Base-by-base conservation (phyloP, 2,888 invertebrate genomes). In the Meghimatium bilineatum region DNA sequence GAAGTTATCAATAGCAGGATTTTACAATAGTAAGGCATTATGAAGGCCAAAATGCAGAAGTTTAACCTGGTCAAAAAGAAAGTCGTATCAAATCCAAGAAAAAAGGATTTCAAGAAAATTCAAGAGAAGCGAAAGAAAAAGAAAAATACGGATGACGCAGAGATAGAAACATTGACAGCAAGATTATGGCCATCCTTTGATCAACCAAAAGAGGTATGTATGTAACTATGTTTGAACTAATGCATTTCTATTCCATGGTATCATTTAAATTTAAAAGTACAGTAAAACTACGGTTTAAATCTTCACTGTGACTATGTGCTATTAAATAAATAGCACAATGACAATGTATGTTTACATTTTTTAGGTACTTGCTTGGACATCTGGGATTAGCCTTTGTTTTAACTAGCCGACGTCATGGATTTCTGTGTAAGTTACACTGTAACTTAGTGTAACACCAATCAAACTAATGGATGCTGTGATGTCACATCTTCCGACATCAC, bases 1-100 rank as follows among this genome's bases (percentile, higher is more conserved):
- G 44, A 5, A 20, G 29, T 52, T 0, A 20, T 74, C 20, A n/a
- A 12, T 29, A 5, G 38, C 44, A 23, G 36, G 23, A 74, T 49
- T 74, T 32, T 52, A 77, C 1, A 52, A 26, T 2, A 60, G 12
- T 63, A 63, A 32, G 26, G n/a, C 26, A 60, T 1, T 63, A 83
- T 83, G 83, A 79, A 83, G 78, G 38, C 72, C 1, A 83, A 83
- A 74, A 83, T 83, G 83, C 83, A 83, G 38, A 83, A 79, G 66
- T 83, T 83, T 79, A 49, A 44, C 6, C 17, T 72, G 26, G 32
- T n/a, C 10, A 79, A 83, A 44, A 72, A 77, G 69, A 74, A 78
- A 26, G n/a, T 38, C n/a, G 49, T 44, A 26, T 32, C 29, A 14
- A n/a, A 44, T 2, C 26, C 52, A 5, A 36, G 69, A 29, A 80